Percentiles rank a stretch among this genome's conserved stretches.
phyloP scores from a whole-genome alignment of 1,140 invertebrate genomes.

The Tetragnatha versicolor region DNA sequence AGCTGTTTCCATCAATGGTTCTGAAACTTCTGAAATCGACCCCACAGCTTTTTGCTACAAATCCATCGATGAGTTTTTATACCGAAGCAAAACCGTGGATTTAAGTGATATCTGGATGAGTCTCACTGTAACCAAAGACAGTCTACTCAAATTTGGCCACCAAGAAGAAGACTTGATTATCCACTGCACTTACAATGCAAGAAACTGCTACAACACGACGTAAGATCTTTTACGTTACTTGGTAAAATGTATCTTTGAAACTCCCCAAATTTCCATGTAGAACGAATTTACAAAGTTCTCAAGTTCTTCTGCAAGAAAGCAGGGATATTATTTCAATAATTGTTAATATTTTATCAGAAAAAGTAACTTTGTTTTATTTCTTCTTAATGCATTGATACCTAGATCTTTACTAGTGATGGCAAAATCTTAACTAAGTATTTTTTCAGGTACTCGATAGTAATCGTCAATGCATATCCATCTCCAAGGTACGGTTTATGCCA shows the following conservation, averaged over 20 bases:
- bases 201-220: slow-evolving; percentile 56
- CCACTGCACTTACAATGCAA: slow-evolving; percentile 56
- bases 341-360: no score
- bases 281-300: no score
- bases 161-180: slow-evolving; percentile 57
- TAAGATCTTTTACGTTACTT: no score
- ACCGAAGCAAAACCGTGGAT: slow-evolving; percentile 52
- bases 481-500: slow-evolving; percentile 51
- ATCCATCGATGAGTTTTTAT: slow-evolving; percentile 54
- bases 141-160: slow-evolving; percentile 56
- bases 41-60: slow-evolving; percentile 40
- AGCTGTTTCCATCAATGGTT: neutral
- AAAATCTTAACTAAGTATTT: neutral
- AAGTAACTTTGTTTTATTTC: no score
- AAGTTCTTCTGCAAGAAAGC: no score
- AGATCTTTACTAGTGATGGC: neutral
- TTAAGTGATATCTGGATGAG: slow-evolving; percentile 57
- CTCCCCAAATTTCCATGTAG: no score
- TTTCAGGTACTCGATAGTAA: slow-evolving; percentile 32
- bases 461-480: slow-evolving; percentile 40
- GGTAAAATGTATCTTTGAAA: no score
- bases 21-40: slow-evolving; percentile 13
- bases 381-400: no score
- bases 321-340: no score
- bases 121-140: slow-evolving; percentile 55